Percentiles rank a stretch among this genome's conserved stretches.
Evolutionary conservation across 2,888 invertebrate species (phyloP).

Genomic region (Pristionchus maxplancki): DNA sequence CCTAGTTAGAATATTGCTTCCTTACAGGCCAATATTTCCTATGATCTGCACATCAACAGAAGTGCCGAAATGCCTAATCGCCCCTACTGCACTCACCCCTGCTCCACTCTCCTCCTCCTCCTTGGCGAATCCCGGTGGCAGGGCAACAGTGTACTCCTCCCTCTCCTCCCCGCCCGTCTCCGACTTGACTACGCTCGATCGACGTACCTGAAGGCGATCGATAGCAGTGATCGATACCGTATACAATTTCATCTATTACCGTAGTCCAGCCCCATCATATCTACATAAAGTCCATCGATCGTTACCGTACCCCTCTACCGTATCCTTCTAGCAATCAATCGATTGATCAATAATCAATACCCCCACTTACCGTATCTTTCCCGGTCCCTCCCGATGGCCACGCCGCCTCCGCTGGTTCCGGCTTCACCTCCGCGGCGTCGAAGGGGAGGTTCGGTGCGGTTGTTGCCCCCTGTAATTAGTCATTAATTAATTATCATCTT

Average conservation of each 20-base stretch:
- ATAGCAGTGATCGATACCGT: no score
- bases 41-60: no score
- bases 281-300: not conserved
- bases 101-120: not conserved
- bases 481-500: not conserved
- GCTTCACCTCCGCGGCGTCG: not conserved
- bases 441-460: not conserved
- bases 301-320: not conserved
- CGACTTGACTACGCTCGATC: not conserved
- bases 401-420: not conserved
- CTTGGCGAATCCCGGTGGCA: not conserved
- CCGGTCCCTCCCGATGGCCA: not conserved
- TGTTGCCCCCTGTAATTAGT: not conserved
- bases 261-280: no score
- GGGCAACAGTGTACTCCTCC: not conserved
- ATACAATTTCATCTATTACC: no score
- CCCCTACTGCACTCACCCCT: no score
- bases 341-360: not conserved
- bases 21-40: no score
- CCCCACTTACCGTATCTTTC: constrained; percentile 6
- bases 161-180: not conserved
- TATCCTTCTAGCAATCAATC: not conserved
- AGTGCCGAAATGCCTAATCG: no score
- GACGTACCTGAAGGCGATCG: not conserved
- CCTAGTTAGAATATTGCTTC: no score